A percentile compares a stretch with the other conserved stretches of the same genome.
phyloP scores from a whole-genome alignment of 2,113 vertebrate species.

The Ardeotis arabs region DNA sequence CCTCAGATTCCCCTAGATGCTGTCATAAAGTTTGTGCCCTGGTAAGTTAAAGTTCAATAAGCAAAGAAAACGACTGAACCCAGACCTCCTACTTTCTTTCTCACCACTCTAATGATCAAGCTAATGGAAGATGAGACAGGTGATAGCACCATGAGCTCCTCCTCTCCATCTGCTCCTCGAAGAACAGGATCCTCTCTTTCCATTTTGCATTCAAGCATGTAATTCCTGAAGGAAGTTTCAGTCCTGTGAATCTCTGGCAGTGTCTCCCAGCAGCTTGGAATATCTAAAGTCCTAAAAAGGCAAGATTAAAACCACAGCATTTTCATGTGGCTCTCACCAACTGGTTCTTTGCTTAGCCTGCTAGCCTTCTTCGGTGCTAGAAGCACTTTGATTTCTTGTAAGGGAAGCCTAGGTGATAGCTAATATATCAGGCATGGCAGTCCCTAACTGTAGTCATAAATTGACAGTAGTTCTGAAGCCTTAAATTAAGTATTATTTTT shows the following conservation, averaged over 20 bases:
- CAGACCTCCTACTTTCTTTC: background rate
- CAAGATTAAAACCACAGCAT: background rate
- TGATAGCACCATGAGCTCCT: background rate
- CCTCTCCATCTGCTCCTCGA: background rate
- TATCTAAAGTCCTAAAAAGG: background rate
- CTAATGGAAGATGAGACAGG: background rate
- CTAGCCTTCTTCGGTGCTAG: background rate
- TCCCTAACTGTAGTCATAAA: background rate
- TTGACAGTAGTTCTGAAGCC: background rate
- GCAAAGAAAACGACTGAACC: background rate
- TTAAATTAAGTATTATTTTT: conserved; percentile 12
- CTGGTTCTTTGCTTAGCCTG: background rate
- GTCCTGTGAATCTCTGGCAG: background rate
- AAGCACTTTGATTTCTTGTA: background rate
- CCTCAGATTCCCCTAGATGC: background rate
- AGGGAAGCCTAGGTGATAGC: background rate
- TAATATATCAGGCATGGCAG: background rate
- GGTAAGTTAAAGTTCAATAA: background rate
- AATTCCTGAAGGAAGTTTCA: background rate
- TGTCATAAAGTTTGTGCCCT: background rate
- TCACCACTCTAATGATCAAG: background rate
- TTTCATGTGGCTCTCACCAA: background rate
- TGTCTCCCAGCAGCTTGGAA: background rate
- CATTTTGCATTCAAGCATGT: background rate
- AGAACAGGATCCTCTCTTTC: background rate